Evolutionary conservation across 2,797 vertebrate genomes (phyloP), one percentile per base, ranked within the genome.

Genomic region (Geotrypetes seraphini): DNA sequence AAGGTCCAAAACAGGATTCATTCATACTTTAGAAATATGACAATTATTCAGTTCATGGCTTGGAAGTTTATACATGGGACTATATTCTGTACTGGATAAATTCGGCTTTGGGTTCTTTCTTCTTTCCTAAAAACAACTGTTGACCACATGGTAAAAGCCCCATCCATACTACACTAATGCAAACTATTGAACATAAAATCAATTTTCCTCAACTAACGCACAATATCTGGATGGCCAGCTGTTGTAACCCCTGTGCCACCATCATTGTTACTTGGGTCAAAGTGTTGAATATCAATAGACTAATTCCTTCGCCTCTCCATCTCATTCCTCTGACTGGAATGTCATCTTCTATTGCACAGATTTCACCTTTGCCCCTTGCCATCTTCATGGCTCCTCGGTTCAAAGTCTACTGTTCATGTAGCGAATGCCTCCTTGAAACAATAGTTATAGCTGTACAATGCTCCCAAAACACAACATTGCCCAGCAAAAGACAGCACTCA

Each of bases 251-350:
- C 57, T 2, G 62, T 37, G 73, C 77, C 79, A 71, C 60, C 27
- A 42, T 71, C 22, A 66, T 83, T 82, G 80, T 85, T 44, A 47
- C 57, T 26, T n/a, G 28, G 85, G 88, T 86, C 83, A 85, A 84
- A 88, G 83, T 70, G 43, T 73, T 85, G 83, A 88, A 81, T 86
- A 87, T 85, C 85, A 88, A 83, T 81, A 60, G 79, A 79, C 64
- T 75, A 65, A 73, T 73, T 82, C 69, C 44, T 46, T 72, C 66
- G 51, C 46, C 31, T 64, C 63, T 65, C 53, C 73, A 58, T 59
- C 75, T 53, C 59, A 52, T 60, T 62, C 57, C 78, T 78, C 75
- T 50, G 52, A 42, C 70, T 66, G 75, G 52, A 63, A 73, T 55
- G 57, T 66, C 62, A 71, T 63, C 60, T 57, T 54, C 67, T 65